A percentile compares a stretch with the other conserved stretches of the same genome.
Evolutionary conservation across 1,140 invertebrate species (phyloP).

Genomic region (Chlorops oryzae): DNA sequence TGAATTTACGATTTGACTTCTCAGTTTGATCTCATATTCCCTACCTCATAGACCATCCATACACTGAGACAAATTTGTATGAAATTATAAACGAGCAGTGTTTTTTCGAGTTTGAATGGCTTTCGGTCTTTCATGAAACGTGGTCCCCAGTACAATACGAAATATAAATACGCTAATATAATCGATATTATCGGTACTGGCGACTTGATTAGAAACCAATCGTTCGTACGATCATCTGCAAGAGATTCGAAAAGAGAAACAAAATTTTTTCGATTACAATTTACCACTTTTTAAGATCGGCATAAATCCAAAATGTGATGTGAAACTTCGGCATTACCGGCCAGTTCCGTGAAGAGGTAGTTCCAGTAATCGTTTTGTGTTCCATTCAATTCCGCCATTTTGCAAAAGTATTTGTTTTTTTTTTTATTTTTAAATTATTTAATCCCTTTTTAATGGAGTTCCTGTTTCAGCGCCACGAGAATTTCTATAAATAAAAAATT

Average conservation of each 20-base stretch:
- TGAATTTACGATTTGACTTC: background rate
- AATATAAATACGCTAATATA: slow-evolving; percentile 64
- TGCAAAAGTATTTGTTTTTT: slow-evolving; percentile 19
- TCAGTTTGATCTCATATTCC: slow-evolving; percentile 9
- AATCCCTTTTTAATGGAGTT: background rate
- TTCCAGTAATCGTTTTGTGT: slow-evolving; percentile 52
- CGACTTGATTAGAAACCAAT: slow-evolving; percentile 76
- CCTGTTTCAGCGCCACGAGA: background rate
- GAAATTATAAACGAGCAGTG: slow-evolving; percentile 76
- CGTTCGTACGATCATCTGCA: slow-evolving; percentile 71
- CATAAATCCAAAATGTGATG: too few relatives aligned
- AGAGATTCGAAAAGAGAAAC: background rate
- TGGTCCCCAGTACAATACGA: slow-evolving; percentile 69
- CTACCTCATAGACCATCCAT: slow-evolving; percentile 67
- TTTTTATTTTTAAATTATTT: background rate
- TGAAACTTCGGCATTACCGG: too few relatives aligned
- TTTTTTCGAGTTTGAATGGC: slow-evolving; percentile 68
- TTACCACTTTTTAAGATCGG: too few relatives aligned
- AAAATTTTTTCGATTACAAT: slow-evolving; percentile 1
- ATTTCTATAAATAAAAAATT: background rate
- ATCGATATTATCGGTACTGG: slow-evolving; percentile 68
- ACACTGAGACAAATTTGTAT: slow-evolving; percentile 68
- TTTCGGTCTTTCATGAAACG: slow-evolving; percentile 72
- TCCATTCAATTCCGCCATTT: slow-evolving; percentile 47
- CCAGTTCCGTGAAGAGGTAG: slow-evolving; percentile 53